Base-by-base conservation (phyloP, 2,888 invertebrate genomes). In the Cordilura impudica region DNA sequence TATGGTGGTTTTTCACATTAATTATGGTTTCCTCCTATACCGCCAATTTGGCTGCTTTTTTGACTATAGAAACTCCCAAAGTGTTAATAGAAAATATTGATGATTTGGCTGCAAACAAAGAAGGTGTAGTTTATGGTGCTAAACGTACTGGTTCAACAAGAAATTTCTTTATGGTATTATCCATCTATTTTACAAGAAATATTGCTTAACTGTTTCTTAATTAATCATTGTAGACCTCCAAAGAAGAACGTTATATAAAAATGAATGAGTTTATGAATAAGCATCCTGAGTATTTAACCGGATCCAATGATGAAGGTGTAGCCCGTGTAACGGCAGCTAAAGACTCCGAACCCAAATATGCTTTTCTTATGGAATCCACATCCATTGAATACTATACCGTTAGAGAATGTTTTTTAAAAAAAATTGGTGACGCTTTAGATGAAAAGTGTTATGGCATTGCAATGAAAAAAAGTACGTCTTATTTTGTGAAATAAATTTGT, bases 1-100 rank as follows among this genome's bases (percentile, higher is more conserved):
- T 94, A 85, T 95, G 95, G 96, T 96, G 95, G 95, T 96, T 97
- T 86, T 97, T 97, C 87, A 95, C 95, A 0, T 90, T 97, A 45
- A 96, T 97, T 85, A 89, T 90, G 83, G 90, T 95, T 1, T 93
- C 94, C 0, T 96, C 96, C 0, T 97, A 97, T 87, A 97, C 97
- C 0, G 97, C 97, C 10, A 97, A 97, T 90, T 91, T 97, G 80
- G 97, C 97, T 63, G 97, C 97, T 12, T 97, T 96, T 86, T 90
- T 97, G 7, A 97, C 97, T 0, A 94, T 96, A 1, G 96, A 96
- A 88, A 93, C 93, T 0, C 91, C 93, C 2, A 92, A 92, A 60
- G 93, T 93, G 83, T 92, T 94, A 0, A 94, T 95, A 67, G 92
- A 95, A 85, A 94, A 92, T 86, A 96, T 96, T 0, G 94, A 95